Conservation (phyloP, 2,888 invertebrate species). For the Lamellibrachia columna region DNA sequence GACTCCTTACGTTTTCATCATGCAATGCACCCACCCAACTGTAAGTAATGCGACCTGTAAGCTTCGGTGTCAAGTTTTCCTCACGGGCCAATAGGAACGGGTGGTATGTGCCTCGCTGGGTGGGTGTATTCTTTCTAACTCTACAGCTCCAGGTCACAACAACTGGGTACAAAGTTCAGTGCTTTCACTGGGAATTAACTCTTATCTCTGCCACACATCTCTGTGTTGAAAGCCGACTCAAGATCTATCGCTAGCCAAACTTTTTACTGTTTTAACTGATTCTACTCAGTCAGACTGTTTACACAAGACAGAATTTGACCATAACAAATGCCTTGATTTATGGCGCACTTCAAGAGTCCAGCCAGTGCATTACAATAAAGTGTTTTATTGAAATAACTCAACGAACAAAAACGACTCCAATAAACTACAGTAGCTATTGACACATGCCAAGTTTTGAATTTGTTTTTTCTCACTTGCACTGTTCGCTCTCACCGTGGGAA, state of each 20-base stretch:
- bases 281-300: background rate
- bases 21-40: background rate
- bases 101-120: background rate
- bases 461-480: background rate
- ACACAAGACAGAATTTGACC: background rate
- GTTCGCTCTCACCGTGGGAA: background rate
- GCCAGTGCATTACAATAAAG: background rate
- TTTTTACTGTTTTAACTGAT: background rate
- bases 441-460: background rate
- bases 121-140: background rate
- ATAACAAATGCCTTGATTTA: background rate
- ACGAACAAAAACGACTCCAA: background rate
- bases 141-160: background rate
- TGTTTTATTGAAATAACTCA: background rate
- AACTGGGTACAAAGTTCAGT: conserved; percentile 1
- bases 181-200: conserved; percentile 12
- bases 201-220: conserved; percentile 12
- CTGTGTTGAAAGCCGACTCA: background rate
- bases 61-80: background rate
- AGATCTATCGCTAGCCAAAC: background rate
- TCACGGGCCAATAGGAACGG: background rate
- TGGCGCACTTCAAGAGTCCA: background rate
- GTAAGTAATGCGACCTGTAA: background rate
- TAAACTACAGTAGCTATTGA: background rate
- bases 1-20: background rate